Base-by-base conservation (phyloP, 1,140 invertebrate species). In the Bradysia coprophila region DNA sequence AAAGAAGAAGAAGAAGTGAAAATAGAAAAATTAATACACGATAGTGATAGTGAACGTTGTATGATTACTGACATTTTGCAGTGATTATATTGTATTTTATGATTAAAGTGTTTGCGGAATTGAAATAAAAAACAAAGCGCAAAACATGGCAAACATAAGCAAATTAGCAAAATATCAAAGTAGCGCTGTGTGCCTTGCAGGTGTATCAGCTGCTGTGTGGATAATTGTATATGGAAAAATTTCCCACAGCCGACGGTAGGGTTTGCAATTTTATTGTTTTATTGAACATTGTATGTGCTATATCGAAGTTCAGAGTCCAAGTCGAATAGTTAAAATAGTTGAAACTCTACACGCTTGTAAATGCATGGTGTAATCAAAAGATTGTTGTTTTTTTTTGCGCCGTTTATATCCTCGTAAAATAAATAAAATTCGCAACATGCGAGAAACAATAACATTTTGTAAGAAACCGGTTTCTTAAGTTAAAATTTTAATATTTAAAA, bases 141-240 rank as follows among this genome's bases (percentile, higher is more conserved):
- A 8, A 36, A 36, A 36, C 33, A 18, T n/a, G 13, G 13, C 6
- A 28, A 28, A 28, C 6, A 28, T 73, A 33, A 77, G 73, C 56
- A 76, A 76, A 64, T 63, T 70, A 48, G 53, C 67, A 41, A 69
- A 65, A 23, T 66, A 61, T 52, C 67, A 61, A 49, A 71, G 69
- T 50, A 56, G 62, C 42, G 61, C 60, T 28, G 55, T 69, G 41
- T 66, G 69, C 42, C 66, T 64, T 16, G 60, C 70, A 34, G 67
- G 71, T 43, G 52, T 72, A 28, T 63, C 63, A 10, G 60, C 69
- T 16, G 58, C 72, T 6, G 47, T 72, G 33, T 73, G 67, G 68
- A 58, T 72, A 21, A 54, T 75, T 19, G 59, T 60, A 32, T 62
- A 58, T 43, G 65, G 62, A 46, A 62, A 56, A 57, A 48, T 64